Base-by-base conservation (phyloP, 2,888 invertebrate genomes). In the Drosophila macrospina region DNA sequence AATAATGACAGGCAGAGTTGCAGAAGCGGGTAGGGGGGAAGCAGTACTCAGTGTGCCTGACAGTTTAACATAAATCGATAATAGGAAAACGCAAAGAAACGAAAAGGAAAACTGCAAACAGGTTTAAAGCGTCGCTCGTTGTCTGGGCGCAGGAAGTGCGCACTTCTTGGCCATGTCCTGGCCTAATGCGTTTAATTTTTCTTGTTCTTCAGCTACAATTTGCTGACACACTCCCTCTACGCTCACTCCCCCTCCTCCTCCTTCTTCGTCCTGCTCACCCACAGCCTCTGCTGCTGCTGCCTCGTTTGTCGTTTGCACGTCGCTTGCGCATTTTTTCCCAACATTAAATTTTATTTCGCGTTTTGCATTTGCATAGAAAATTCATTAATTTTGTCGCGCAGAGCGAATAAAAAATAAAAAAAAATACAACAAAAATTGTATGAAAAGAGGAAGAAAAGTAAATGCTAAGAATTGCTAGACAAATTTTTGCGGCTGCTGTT, bases 331-430 rank as follows among this genome's bases (percentile, higher is more conserved):
- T 88, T 88, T 85, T 78, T 85, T 66, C 74, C 57, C 56, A 61
- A 70, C 88, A 83, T 86, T 83, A 86, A 86, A 86, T 85, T 89
- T 89, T 89, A 81, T 84, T 88, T 88, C 88, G 85, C 86, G 85
- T 68, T 69, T 54, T 54, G 66, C 86, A 89, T 86, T 86, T 86
- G 89, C 86, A 86, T 86, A 82, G 84, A 75, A 86, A 86, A 80
- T 80, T 88, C 88, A 89, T 86, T 86, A 89, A 89, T 86, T 88
- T 80, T 88, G 78, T 75, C 68, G 77, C 67, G 26, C 44, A 36
- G 39, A 41, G 54, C 55, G 20, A 20, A 20, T 3, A 20, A 20
- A 24, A 37, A 15, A 39, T 8, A n/a, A 15, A 15, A 34, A 15
- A 36, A n/a, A 10, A 11, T 20, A 10, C 6, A 15, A 32, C 7